Evolutionary conservation across 2,797 vertebrate genomes (phyloP).

Genomic region (Coccyzus lansbergi): DNA sequence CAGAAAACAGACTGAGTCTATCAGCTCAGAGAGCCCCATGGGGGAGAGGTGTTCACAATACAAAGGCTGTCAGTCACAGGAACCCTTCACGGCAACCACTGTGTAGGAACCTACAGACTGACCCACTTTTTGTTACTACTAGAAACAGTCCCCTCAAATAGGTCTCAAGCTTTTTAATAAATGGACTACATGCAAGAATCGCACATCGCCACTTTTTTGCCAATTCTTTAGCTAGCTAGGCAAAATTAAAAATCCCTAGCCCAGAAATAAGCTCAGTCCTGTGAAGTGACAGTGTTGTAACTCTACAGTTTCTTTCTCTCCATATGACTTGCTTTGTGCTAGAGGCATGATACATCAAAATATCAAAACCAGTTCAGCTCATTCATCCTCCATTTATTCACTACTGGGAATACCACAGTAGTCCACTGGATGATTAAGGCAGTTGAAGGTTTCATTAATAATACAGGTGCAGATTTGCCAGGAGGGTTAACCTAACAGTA

Average conservation of each 20-base stretch:
- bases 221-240: background rate
- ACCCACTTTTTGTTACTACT: background rate
- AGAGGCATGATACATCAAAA: slow-evolving; percentile 57
- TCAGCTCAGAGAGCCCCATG: background rate
- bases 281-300: background rate
- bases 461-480: slow-evolving; percentile 68
- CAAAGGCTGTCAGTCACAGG: background rate
- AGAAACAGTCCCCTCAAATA: background rate
- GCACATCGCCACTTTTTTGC: background rate
- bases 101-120: background rate
- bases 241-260: background rate
- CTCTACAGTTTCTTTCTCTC: background rate
- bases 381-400: slow-evolving; percentile 62
- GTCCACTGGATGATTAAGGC: slow-evolving; percentile 62
- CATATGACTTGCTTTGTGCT: background rate
- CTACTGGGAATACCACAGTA: slow-evolving; percentile 62
- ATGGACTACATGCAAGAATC: background rate
- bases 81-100: background rate
- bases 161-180: background rate
- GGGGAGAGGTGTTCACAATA: background rate
- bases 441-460: slow-evolving; percentile 72
- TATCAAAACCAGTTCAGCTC: slow-evolving; percentile 57
- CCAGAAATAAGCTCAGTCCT: background rate
- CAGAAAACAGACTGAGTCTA: background rate
- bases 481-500: slow-evolving; percentile 69